Percentiles rank a stretch among this genome's conserved stretches.
Conservation (phyloP, 30 jellyfish, hydroid and myxozoan species). For the Pelagia noctiluca region DNA sequence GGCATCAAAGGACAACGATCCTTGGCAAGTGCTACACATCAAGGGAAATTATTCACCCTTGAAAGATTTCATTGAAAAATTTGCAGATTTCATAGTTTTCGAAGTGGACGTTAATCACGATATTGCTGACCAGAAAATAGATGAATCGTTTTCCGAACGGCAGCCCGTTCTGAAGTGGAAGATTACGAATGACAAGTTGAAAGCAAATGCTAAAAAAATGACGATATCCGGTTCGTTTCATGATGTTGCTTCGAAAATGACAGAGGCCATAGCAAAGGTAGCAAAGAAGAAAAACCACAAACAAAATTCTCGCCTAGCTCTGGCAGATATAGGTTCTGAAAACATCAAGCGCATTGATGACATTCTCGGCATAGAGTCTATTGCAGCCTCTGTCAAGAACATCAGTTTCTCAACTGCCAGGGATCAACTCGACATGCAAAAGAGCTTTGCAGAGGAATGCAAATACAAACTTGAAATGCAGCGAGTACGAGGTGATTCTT, state of each 20-base stretch:
- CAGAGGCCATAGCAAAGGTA: neutral
- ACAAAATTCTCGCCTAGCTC: neutral
- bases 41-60: neutral
- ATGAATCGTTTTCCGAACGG: neutral
- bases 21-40: neutral
- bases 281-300: neutral
- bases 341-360: neutral
- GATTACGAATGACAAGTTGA: neutral
- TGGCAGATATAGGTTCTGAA: neutral
- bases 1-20: neutral
- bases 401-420: neutral
- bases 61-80: neutral
- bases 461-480: neutral
- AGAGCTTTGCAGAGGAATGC: neutral
- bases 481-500: neutral
- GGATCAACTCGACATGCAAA: neutral
- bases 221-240: neutral
- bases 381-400: conserved; percentile 4
- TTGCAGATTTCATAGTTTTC: neutral
- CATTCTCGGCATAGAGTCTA: neutral
- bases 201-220: neutral
- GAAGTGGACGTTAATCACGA: neutral
- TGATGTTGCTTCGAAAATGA: neutral
- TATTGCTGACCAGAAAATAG: neutral
- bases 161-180: conserved; percentile 1